phyloP scores from a whole-genome alignment of 2,797 vertebrate genomes.

The Aselliscus stoliczkanus region DNA sequence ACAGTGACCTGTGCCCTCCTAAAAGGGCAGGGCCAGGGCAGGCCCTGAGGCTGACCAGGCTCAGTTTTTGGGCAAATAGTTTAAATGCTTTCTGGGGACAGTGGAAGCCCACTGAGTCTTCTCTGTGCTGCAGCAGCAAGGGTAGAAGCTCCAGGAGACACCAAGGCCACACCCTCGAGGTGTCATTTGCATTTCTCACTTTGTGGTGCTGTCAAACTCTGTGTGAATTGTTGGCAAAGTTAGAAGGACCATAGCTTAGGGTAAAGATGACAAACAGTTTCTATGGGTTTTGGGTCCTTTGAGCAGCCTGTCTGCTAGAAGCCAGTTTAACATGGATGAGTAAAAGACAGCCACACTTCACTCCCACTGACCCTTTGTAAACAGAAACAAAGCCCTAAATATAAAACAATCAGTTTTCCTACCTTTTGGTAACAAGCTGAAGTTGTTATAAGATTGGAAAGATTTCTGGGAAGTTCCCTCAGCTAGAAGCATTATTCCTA shows the following conservation, averaged over 20 bases:
- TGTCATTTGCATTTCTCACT: background rate
- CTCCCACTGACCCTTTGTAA: background rate
- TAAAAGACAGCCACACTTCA: background rate
- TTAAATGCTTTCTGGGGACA: background rate
- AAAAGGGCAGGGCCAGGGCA: slow-evolving; percentile 22
- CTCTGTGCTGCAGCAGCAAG: background rate
- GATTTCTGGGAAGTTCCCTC: background rate
- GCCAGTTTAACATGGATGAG: background rate
- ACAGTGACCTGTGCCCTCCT: slow-evolving; percentile 13
- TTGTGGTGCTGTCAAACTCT: background rate
- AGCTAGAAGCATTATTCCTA: background rate
- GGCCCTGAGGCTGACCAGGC: background rate
- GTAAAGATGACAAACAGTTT: background rate
- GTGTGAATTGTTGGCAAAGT: background rate
- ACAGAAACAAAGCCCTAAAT: background rate
- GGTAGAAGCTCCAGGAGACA: background rate
- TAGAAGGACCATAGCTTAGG: background rate
- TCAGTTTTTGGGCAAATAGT: background rate
- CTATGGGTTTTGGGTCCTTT: background rate
- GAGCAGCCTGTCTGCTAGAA: background rate
- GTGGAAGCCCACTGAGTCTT: background rate
- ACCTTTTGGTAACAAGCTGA: background rate
- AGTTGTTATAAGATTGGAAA: background rate
- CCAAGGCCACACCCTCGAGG: background rate
- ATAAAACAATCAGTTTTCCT: slow-evolving; percentile 21